These are phyloP conservation scores for Tineola bisselliella DNA, from an alignment of 2,888 invertebrate species.

Conservation along the genomic window DNA sequence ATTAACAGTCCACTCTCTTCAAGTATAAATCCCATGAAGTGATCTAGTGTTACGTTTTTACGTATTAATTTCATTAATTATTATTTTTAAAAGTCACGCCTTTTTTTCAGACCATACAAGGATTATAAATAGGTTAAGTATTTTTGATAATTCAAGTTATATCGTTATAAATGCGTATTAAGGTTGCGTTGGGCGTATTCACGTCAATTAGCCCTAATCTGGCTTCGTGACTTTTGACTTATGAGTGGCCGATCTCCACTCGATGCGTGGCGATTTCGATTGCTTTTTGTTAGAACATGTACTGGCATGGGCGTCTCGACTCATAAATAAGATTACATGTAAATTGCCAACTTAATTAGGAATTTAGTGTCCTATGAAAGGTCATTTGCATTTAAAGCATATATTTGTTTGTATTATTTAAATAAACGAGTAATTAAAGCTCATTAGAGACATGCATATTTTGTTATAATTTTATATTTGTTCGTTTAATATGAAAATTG, in stretches of 20 bases:
- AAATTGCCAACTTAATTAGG: constrained; percentile 8
- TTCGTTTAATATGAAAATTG: no score
- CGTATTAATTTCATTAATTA: no score
- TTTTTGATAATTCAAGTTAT: constrained; percentile 58
- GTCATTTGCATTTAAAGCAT: no score
- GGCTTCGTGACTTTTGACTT: constrained; percentile 63
- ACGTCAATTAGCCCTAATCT: constrained; percentile 58
- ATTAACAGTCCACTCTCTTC: no score
- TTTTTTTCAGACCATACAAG: constrained; percentile 15
- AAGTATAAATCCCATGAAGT: no score
- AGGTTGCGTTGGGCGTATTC: constrained; percentile 45
- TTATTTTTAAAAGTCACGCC: not conserved
- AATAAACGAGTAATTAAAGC: no score
- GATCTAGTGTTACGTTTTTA: no score
- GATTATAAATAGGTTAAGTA: constrained; percentile 57
- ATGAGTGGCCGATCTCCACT: constrained; percentile 50
- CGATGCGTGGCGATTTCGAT: not conserved
- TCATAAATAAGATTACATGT: constrained; percentile 48
- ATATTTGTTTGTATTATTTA: no score
- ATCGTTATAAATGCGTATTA: constrained; percentile 61
- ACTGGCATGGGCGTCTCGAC: constrained; percentile 11
- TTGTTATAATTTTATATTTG: no score
- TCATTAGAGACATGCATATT: no score
- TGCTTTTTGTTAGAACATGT: not conserved
- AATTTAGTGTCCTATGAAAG: constrained; percentile 21